phyloP scores from a whole-genome alignment of 2,888 invertebrate genomes.

The Abscondita cerata region DNA sequence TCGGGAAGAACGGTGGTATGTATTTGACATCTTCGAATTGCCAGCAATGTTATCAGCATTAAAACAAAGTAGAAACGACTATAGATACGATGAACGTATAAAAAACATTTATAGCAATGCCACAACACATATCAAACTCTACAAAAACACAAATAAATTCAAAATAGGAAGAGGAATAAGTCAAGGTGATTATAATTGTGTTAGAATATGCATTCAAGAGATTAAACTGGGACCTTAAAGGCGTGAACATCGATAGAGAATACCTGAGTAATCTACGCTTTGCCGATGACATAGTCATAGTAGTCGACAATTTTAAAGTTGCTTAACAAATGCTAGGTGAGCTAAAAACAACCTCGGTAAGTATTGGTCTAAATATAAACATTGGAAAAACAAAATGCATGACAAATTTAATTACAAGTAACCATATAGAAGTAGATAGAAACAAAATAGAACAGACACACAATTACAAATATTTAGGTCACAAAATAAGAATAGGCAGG shows the following conservation, averaged over 20 bases:
- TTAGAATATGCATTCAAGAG: constrained; percentile 22
- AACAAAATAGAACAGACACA: neutral
- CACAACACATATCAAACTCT: neutral
- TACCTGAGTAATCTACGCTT: constrained; percentile 21
- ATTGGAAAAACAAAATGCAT: neutral
- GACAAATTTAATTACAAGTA: neutral
- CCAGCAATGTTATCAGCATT: too few relatives aligned
- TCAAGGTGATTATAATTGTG: neutral
- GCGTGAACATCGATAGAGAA: constrained; percentile 28
- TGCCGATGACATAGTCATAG: constrained; percentile 26
- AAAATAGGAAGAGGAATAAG: neutral
- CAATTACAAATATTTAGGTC: too few relatives aligned
- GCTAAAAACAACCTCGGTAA: neutral
- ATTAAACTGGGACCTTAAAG: constrained; percentile 31
- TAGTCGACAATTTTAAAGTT: constrained; percentile 5
- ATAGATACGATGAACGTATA: too few relatives aligned
- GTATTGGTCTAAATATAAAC: neutral
- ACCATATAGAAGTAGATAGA: neutral
- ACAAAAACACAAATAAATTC: neutral
- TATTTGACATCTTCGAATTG: too few relatives aligned
- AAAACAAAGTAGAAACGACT: too few relatives aligned
- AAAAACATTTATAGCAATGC: neutral
- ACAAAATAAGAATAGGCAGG: too few relatives aligned
- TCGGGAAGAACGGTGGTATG: too few relatives aligned
- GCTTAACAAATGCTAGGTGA: neutral